Conservation (phyloP, 1,140 invertebrate genomes). For the Drosophila varians region DNA sequence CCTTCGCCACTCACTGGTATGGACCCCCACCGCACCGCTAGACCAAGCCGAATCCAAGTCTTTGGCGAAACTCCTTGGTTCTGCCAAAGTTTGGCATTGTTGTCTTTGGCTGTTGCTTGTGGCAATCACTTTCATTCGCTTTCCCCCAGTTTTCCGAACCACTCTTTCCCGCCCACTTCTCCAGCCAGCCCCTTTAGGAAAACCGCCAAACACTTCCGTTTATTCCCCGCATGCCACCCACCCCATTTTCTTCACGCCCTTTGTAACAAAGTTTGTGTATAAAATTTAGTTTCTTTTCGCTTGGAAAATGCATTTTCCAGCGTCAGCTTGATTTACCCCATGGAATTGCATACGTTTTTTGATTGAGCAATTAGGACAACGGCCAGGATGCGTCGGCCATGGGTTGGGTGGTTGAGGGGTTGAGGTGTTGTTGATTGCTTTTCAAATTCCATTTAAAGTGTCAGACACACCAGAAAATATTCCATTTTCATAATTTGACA, state of each 20-base stretch:
- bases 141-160: neutral
- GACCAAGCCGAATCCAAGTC: neutral
- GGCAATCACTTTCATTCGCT: slow-evolving; percentile 74
- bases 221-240: slow-evolving; percentile 12
- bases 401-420: no score
- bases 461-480: slow-evolving; percentile 65
- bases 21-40: no score
- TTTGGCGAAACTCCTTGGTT: slow-evolving; percentile 32
- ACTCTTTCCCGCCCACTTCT: neutral
- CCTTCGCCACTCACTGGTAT: neutral
- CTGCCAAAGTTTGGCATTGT: slow-evolving; percentile 73
- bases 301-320: slow-evolving; percentile 62
- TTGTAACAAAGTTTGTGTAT: slow-evolving; percentile 61
- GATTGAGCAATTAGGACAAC: slow-evolving; percentile 75
- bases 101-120: slow-evolving; percentile 74
- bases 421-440: slow-evolving; percentile 41
- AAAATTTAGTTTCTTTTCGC: slow-evolving; percentile 54
- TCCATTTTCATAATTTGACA: slow-evolving; percentile 78
- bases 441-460: slow-evolving; percentile 76
- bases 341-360: slow-evolving; percentile 78
- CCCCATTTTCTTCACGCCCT: slow-evolving; percentile 10
- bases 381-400: neutral
- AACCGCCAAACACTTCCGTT: slow-evolving; percentile 75
- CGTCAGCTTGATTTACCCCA: slow-evolving; percentile 61
- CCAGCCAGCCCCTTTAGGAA: slow-evolving; percentile 15